These are phyloP conservation scores for Drosophila infuscata DNA, from an alignment of 2,888 invertebrate species.

Conservation along the genomic window DNA sequence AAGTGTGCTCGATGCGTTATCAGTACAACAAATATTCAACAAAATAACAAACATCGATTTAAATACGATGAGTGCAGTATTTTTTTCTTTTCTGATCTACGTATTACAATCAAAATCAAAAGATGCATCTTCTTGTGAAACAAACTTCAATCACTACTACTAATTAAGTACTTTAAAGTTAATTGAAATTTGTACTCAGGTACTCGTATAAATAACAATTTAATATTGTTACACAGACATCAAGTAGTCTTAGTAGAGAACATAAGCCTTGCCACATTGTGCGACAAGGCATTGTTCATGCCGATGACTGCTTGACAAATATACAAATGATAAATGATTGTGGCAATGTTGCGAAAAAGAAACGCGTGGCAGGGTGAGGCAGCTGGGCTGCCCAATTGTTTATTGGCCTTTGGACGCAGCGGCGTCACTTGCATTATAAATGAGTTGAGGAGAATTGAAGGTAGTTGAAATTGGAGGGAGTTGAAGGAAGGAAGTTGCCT, in stretches of 20 bases:
- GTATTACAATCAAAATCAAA: neutral
- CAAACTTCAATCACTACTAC: too few species aligned
- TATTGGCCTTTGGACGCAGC: conserved; percentile 28
- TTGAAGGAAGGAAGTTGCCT: conserved; percentile 28
- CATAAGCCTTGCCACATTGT: conserved; percentile 7
- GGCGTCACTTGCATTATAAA: conserved; percentile 64
- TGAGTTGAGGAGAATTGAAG: conserved; percentile 28
- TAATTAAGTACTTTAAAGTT: neutral
- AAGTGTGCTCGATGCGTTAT: neutral
- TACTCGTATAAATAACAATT: too few species aligned
- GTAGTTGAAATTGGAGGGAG: neutral
- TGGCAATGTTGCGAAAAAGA: conserved; percentile 13
- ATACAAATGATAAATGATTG: conserved; percentile 53
- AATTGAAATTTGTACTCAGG: too few species aligned
- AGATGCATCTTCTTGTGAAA: neutral
- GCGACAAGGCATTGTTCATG: conserved; percentile 41
- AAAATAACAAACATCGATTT: neutral
- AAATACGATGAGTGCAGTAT: too few species aligned
- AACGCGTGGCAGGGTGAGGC: conserved; percentile 6
- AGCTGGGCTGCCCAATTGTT: conserved; percentile 22
- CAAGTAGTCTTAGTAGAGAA: neutral
- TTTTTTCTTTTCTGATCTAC: neutral
- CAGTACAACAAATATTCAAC: neutral
- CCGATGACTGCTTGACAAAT: conserved; percentile 31
- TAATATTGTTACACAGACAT: neutral